phyloP scores from a whole-genome alignment of 2,888 invertebrate genomes.

The Phyllotreta cruciferae region DNA sequence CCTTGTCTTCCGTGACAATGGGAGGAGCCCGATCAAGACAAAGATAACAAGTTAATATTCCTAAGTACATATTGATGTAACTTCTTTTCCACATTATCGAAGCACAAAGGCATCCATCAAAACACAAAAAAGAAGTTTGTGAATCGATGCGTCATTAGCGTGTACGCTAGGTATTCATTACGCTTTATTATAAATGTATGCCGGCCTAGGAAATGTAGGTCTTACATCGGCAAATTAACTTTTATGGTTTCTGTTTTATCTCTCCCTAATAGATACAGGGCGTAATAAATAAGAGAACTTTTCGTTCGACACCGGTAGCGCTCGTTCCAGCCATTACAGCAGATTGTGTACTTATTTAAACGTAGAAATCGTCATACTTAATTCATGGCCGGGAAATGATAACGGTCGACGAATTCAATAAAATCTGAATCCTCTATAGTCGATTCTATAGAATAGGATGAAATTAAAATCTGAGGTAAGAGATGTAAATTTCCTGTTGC shows the following conservation, averaged over 20 bases:
- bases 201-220: not conserved
- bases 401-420: conserved; percentile 30
- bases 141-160: conserved; percentile 15
- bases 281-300: conserved; percentile 1
- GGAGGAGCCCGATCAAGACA: conserved; percentile 52
- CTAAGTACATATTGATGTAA: conserved; percentile 41
- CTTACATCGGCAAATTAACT: not conserved
- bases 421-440: conserved; percentile 27
- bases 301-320: conserved; percentile 22
- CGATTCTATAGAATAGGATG: conserved; percentile 31
- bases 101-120: conserved; percentile 10
- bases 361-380: conserved; percentile 34
- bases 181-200: conserved; percentile 3
- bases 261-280: not conserved
- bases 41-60: conserved; percentile 46
- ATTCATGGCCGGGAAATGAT: conserved; percentile 34
- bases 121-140: conserved; percentile 14
- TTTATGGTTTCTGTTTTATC: no score
- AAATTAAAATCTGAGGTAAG: conserved; percentile 51
- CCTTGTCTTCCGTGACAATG: conserved; percentile 57
- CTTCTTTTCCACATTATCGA: conserved; percentile 18
- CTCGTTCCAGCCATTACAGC: conserved; percentile 14
- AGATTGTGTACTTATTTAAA: conserved; percentile 33
- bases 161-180: conserved; percentile 6
- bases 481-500: conserved; percentile 57